Evolutionary conservation across 2,888 invertebrate species (phyloP).

Genomic region (Formica aserva): DNA sequence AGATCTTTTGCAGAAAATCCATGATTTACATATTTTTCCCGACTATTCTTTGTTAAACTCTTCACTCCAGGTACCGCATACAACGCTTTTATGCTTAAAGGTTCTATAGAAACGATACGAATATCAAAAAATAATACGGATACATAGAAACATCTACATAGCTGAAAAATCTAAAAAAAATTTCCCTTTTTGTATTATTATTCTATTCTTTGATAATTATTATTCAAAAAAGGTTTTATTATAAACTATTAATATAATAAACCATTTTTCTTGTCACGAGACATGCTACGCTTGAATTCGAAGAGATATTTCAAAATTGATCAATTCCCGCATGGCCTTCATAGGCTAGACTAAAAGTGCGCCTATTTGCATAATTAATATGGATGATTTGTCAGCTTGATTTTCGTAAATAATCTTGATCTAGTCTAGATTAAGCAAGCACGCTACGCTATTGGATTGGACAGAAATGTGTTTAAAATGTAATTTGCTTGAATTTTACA

Average conservation of each 20-base stretch:
- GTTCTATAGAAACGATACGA: not conserved
- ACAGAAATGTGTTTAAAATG: not conserved
- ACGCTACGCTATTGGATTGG: not conserved
- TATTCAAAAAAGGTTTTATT: not conserved
- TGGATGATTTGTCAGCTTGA: not conserved
- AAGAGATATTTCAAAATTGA: slow-evolving; percentile 30
- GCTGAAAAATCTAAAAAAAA: not conserved
- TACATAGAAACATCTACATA: not conserved
- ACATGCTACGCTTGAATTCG: not conserved
- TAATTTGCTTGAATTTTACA: not conserved
- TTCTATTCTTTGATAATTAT: not conserved
- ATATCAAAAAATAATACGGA: not conserved
- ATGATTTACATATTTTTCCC: not conserved
- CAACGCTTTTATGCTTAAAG: not conserved
- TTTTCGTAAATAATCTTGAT: not conserved
- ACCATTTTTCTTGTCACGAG: not conserved
- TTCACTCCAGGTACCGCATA: not conserved
- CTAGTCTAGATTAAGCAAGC: not conserved
- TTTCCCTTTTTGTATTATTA: not conserved
- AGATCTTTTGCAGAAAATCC: not conserved
- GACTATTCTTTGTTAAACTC: not conserved
- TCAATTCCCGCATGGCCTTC: not conserved
- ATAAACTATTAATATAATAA: too few relatives aligned
- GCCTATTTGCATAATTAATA: slow-evolving; percentile 40
- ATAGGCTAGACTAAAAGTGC: not conserved